Percentiles rank a stretch among this genome's conserved stretches.
phyloP scores from a whole-genome alignment of 2,113 vertebrate genomes.

The Cyphotilapia sp. region DNA sequence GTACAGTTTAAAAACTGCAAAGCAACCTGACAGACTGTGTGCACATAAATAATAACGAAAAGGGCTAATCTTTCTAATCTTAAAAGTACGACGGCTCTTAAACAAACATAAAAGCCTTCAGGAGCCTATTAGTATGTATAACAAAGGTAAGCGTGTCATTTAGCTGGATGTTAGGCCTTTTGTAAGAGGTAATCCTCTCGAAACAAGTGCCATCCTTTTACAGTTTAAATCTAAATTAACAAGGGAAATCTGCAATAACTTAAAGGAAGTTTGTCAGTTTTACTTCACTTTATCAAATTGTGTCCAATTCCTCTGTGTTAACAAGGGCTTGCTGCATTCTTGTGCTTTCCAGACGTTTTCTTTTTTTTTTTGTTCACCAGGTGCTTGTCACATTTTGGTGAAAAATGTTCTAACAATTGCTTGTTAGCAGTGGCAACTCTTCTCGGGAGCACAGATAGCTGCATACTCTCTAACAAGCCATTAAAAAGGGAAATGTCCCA shows the following conservation, averaged over 20 bases:
- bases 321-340: neutral
- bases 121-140: neutral
- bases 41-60: neutral
- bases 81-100: neutral
- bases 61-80: neutral
- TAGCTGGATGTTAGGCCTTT: neutral
- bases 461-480: constrained; percentile 28
- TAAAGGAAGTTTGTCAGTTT: neutral
- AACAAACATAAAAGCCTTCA: neutral
- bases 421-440: constrained; percentile 13
- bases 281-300: neutral
- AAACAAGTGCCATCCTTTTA: neutral
- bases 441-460: neutral
- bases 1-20: neutral
- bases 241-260: neutral
- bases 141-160: neutral
- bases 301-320: neutral
- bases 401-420: neutral
- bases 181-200: neutral
- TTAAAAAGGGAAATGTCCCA: constrained; percentile 15
- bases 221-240: neutral
- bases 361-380: neutral
- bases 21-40: neutral
- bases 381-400: neutral
- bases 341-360: neutral